Evolutionary conservation across 2,797 vertebrate species (phyloP).

Genomic region (Eulemur coronatus): DNA sequence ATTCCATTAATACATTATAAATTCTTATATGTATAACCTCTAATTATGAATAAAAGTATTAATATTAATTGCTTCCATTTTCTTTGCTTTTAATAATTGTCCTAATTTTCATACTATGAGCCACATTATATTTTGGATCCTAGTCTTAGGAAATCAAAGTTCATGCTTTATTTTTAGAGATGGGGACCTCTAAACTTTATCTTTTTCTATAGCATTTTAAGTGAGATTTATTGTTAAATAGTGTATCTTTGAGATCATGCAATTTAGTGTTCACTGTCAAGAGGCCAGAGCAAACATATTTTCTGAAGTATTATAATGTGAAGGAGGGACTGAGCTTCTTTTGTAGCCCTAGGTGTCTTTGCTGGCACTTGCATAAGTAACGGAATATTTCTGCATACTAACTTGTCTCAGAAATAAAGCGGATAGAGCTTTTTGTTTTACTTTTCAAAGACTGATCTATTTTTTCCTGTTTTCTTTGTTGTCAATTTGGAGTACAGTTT

Average conservation of each 20-base stretch:
- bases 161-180: not conserved
- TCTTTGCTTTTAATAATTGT: constrained; percentile 46
- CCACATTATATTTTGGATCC: not conserved
- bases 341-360: not conserved
- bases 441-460: not conserved
- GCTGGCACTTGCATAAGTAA: not conserved
- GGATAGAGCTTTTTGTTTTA: not conserved
- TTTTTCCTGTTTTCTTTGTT: not conserved
- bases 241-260: not conserved
- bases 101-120: not conserved
- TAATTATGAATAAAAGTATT: constrained; percentile 32
- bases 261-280: not conserved
- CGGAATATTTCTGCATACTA: not conserved
- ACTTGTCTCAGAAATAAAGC: not conserved
- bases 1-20: constrained; percentile 20
- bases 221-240: not conserved
- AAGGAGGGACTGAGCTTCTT: not conserved
- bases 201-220: not conserved
- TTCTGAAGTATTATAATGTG: not conserved
- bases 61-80: constrained; percentile 45
- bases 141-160: not conserved
- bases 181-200: not conserved
- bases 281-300: not conserved
- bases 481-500: not conserved
- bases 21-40: not conserved